Evolutionary conservation across 1,140 invertebrate genomes (phyloP).

Genomic region (Apis mellifera): Amel_HAv3.1 CM009945.2:3138501-3139000

Average conservation of each 20-base stretch:
- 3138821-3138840: too few relatives aligned
- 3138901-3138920: slow-evolving; percentile 59
- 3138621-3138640: too few relatives aligned
- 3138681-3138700: slow-evolving; percentile 29
- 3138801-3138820: too few relatives aligned
- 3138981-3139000: not conserved
- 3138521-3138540: too few relatives aligned
- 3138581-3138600: too few relatives aligned
- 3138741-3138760: slow-evolving; percentile 47
- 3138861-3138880: slow-evolving; percentile 56
- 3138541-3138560: too few relatives aligned
- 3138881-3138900: slow-evolving; percentile 77
- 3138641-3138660: not conserved
- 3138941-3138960: slow-evolving; percentile 75
- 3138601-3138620: too few relatives aligned
- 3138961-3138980: not conserved
- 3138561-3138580: too few relatives aligned
- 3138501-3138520: too few relatives aligned
- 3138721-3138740: slow-evolving; percentile 35
- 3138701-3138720: slow-evolving; percentile 3
- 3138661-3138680: not conserved
- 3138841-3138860: slow-evolving; percentile 6
- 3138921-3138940: slow-evolving; percentile 29
- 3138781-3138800: slow-evolving; percentile 21
- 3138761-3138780: not conserved